Evolutionary conservation across 2,113 vertebrate species (phyloP).

Genomic region (Saimiri boliviensis): DNA sequence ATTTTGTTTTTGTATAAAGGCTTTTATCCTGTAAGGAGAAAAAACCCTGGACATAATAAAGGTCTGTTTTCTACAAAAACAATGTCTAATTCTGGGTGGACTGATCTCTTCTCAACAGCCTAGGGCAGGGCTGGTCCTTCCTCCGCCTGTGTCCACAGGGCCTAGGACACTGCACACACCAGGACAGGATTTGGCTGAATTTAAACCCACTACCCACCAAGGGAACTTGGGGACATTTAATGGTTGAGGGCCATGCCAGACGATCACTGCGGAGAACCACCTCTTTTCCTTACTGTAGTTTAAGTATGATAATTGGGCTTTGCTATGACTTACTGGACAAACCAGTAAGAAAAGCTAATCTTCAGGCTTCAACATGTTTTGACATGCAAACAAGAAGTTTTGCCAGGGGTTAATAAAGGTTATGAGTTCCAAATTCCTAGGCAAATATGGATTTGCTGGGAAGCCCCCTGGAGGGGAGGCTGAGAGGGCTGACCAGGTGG

Average conservation of each 20-base stretch:
- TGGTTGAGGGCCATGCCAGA: neutral
- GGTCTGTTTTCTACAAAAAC: conserved; percentile 19
- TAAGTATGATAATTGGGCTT: neutral
- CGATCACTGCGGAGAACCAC: neutral
- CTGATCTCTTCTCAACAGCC: neutral
- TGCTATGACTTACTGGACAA: neutral
- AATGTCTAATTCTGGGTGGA: neutral
- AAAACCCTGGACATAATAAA: neutral
- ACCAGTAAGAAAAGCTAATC: neutral
- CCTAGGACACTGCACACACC: neutral
- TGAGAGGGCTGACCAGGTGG: neutral
- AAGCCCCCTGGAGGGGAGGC: neutral
- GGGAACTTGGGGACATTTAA: neutral
- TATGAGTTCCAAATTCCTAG: neutral
- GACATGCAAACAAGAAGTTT: neutral
- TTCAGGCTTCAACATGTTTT: neutral
- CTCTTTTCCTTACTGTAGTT: neutral
- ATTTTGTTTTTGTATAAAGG: conserved; percentile 39
- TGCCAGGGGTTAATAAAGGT: neutral
- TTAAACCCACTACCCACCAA: neutral
- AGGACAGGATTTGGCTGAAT: neutral
- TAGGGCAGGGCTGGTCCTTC: neutral
- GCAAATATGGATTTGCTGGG: neutral
- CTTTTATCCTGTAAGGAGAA: conserved; percentile 22
- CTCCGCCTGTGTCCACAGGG: neutral